phyloP scores from a whole-genome alignment of 2,888 invertebrate species.

The Junonia oenone region DNA sequence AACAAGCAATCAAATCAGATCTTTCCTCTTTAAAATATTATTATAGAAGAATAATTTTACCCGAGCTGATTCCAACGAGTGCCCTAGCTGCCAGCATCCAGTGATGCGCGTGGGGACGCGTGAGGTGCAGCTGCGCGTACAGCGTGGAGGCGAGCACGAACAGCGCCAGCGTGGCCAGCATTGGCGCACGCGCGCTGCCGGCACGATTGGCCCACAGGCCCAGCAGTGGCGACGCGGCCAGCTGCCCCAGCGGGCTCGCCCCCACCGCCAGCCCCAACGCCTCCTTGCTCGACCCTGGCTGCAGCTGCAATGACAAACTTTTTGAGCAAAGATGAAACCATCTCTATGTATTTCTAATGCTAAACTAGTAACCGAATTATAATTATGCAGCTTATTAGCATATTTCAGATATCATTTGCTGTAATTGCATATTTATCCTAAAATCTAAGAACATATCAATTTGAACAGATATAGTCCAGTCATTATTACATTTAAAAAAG shows the following conservation, averaged over 20 bases:
- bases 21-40: too few relatives aligned
- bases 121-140: conserved; percentile 87
- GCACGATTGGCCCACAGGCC: conserved; percentile 91
- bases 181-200: conserved; percentile 84
- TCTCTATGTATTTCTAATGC: too few relatives aligned
- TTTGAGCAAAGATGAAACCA: too few relatives aligned
- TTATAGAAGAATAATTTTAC: conserved; percentile 63
- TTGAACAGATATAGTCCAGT: too few relatives aligned
- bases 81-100: conserved; percentile 89
- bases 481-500: too few relatives aligned
- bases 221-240: conserved; percentile 90
- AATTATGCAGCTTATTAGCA: too few relatives aligned
- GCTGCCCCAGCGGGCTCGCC: conserved; percentile 92
- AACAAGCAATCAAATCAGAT: too few relatives aligned
- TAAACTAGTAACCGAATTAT: too few relatives aligned
- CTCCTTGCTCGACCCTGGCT: conserved; percentile 88
- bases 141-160: conserved; percentile 86
- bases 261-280: conserved; percentile 91
- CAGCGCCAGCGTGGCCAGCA: conserved; percentile 83
- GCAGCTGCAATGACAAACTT: conserved; percentile 88
- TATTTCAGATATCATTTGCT: too few relatives aligned
- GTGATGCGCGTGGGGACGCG: conserved; percentile 82
- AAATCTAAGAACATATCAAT: too few relatives aligned
- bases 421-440: too few relatives aligned
- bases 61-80: conserved; percentile 90